phyloP scores from a whole-genome alignment of 2,888 invertebrate genomes.

The Lepidocyrtoides sp. region DNA sequence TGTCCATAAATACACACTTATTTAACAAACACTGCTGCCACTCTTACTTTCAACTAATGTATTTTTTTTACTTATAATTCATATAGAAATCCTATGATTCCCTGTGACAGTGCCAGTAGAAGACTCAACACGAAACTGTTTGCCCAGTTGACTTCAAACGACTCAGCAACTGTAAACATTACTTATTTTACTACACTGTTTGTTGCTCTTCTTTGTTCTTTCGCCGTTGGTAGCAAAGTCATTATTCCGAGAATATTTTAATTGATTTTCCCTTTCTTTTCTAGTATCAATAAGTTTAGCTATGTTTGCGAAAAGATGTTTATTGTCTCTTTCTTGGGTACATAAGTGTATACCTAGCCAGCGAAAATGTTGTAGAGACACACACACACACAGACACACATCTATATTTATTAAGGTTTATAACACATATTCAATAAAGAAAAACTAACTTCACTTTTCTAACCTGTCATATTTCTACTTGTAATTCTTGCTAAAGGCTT shows the following conservation, averaged over 20 bases:
- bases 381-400: too few species aligned
- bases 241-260: conserved; percentile 38
- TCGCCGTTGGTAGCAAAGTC: background rate
- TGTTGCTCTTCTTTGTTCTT: conserved; percentile 25
- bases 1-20: background rate
- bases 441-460: conserved; percentile 25
- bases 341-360: too few species aligned
- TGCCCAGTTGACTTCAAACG: conserved; percentile 6
- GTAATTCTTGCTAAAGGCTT: background rate
- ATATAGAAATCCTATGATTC: conserved; percentile 38
- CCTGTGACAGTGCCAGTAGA: conserved; percentile 14
- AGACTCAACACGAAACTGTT: conserved; percentile 27
- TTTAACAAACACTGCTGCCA: background rate
- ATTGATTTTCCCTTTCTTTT: conserved; percentile 24
- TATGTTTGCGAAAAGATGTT: background rate
- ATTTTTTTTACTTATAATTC: background rate
- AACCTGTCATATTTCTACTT: conserved; percentile 1
- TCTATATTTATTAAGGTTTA: too few species aligned
- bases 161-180: background rate
- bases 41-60: too few species aligned
- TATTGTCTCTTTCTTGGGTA: too few species aligned
- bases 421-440: conserved; percentile 3
- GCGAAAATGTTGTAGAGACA: too few species aligned
- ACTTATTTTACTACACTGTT: background rate
- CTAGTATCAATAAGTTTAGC: background rate